Conservation (phyloP, 2,113 vertebrate species). For the Ceyx margarethae region DNA sequence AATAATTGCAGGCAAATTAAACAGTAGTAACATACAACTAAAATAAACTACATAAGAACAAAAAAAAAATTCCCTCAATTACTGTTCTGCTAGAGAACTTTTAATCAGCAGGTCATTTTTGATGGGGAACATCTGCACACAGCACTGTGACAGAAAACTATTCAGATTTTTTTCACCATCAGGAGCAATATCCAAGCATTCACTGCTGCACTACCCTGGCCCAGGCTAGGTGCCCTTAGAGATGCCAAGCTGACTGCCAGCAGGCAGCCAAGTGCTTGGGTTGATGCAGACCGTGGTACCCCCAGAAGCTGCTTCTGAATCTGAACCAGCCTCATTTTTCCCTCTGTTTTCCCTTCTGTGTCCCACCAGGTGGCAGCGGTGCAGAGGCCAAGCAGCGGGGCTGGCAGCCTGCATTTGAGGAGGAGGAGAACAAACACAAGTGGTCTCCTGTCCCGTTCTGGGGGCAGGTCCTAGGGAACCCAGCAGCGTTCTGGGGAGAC, state of each 20-base stretch:
- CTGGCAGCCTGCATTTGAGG: background rate
- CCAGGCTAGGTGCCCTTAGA: background rate
- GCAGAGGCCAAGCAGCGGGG: background rate
- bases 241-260: background rate
- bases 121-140: background rate
- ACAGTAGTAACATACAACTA: background rate
- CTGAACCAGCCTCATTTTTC: background rate
- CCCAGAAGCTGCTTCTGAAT: background rate
- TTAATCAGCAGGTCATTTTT: background rate
- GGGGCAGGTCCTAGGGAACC: background rate
- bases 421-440: background rate
- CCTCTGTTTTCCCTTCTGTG: background rate
- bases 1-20: background rate
- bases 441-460: background rate
- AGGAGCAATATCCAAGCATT: accelerated
- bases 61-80: background rate
- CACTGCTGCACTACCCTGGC: background rate
- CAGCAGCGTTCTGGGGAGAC: background rate
- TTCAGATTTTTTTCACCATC: background rate
- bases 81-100: background rate
- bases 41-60: background rate
- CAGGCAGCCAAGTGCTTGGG: background rate
- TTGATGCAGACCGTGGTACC: background rate
- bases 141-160: background rate
- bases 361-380: constrained; percentile 32